phyloP scores from a whole-genome alignment of 2,113 vertebrate genomes.

The Echinops telfairi region DNA sequence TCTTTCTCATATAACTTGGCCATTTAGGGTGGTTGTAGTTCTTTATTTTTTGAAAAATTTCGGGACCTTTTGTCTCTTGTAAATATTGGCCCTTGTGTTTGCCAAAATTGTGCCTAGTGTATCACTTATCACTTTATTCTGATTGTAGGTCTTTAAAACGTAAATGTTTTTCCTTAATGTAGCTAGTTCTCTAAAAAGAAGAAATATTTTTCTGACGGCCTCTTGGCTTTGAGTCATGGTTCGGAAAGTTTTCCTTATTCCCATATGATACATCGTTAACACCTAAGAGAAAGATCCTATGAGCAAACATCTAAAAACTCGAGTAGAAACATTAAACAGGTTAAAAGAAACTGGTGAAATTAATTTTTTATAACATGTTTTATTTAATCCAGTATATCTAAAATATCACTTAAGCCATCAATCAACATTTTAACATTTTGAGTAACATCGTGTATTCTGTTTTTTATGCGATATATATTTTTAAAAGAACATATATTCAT shows the following conservation, averaged over 20 bases:
- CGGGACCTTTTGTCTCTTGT: not conserved
- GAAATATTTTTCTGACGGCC: not conserved
- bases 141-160: not conserved
- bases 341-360: slow-evolving; percentile 28
- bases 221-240: slow-evolving; percentile 41
- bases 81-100: not conserved
- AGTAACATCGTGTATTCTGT: not conserved
- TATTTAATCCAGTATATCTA: slow-evolving; percentile 1
- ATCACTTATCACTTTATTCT: slow-evolving; percentile 2
- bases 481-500: not conserved
- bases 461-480: slow-evolving; percentile 16
- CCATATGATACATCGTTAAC: not conserved
- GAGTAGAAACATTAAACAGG: not conserved
- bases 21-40: not conserved
- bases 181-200: not conserved
- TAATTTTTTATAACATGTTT: slow-evolving; percentile 47
- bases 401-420: slow-evolving; percentile 27
- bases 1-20: not conserved
- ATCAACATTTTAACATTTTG: slow-evolving; percentile 8
- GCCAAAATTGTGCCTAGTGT: not conserved
- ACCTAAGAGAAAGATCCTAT: not conserved
- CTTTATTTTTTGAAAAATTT: not conserved
- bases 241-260: not conserved
- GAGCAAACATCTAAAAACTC: not conserved
- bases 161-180: slow-evolving; percentile 24